Evolutionary conservation across 2,797 vertebrate genomes (phyloP), one percentile per base, ranked within the genome.

Genomic region (Urocyon cinereoargenteus): DNA sequence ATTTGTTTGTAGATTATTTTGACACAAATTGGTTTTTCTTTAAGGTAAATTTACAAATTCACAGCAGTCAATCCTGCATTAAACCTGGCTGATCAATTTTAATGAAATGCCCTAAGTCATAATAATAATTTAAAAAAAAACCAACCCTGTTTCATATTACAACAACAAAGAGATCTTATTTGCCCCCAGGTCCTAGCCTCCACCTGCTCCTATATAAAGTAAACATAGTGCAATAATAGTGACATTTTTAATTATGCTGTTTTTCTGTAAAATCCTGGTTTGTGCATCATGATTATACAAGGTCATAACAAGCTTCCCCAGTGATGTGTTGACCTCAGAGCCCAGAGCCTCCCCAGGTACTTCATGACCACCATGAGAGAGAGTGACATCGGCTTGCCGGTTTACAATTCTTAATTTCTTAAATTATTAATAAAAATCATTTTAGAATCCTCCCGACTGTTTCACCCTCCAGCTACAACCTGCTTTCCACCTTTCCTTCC

Each of bases 81-180:
- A 97, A 97, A 98, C 97, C 79, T 88, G 92, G 88, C 96, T 98
- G 93, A 98, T 98, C 96, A 96, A 91, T 98, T 98, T 98, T 98
- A 98, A 98, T 97, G 94, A 98, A 98, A 95, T 92, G 92, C 86
- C 94, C 97, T 90, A 96, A 98, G 64, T 97, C 22, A 66, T 96
- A 97, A 95, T 93, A 98, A 98, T 92, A 96, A 89, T 92, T 91
- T 75, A 57, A 64, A 79, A 97, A 92, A 93, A 84, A 90, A 89
- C 45, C 12, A 45, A 89, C 11, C 1, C 19, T 96, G 79, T 97
- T 98, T 98, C 96, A 34, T 93, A 97, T 95, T 78, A 93, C 53
- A 96, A 97, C 92, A 81, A 97, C 88, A 92, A 61, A 45, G 61
- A 97, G 15, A 40, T 78, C 82, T 90, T 96, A 90, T 96, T 97